phyloP scores from a whole-genome alignment of 2,113 vertebrate species.

The Pelecanus crispus region DNA sequence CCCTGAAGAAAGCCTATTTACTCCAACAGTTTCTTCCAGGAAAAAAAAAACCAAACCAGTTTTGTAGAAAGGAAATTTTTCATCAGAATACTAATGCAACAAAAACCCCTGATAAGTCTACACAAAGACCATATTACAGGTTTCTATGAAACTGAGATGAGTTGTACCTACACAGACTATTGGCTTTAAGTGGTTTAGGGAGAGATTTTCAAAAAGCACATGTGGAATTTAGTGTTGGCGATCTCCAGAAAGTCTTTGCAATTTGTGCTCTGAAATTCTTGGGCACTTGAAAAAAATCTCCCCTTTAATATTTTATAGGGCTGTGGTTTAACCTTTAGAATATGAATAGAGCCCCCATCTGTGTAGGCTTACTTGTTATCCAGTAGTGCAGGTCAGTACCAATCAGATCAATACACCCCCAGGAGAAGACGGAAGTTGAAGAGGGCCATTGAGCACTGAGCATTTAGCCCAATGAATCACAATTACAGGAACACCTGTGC shows the following conservation, averaged over 20 bases:
- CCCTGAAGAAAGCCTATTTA: background rate
- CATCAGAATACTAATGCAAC: background rate
- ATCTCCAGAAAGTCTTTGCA: background rate
- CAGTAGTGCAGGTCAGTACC: conserved; percentile 11
- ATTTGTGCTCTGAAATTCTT: conserved; percentile 18
- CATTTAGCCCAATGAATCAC: conserved; percentile 72
- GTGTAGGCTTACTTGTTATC: conserved; percentile 26
- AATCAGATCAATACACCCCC: conserved; percentile 52
- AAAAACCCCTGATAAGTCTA: background rate
- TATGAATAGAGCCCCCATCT: conserved; percentile 24
- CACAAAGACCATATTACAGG: background rate
- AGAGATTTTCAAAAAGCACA: background rate
- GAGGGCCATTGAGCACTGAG: conserved; percentile 62
- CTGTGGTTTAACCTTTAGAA: conserved; percentile 48
- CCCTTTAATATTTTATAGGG: conserved; percentile 41
- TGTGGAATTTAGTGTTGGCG: background rate
- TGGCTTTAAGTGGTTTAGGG: background rate
- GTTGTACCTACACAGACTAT: background rate
- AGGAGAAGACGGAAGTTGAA: conserved; percentile 36
- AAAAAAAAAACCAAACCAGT: background rate
- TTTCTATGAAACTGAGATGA: background rate
- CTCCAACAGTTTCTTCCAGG: background rate
- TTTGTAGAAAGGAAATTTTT: background rate
- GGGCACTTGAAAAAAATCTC: background rate
- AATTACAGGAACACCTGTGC: conserved; percentile 74